A percentile compares a stretch with the other conserved stretches of the same genome.
phyloP scores from a whole-genome alignment of 2,113 vertebrate genomes.

The Zosterops borbonicus region DNA sequence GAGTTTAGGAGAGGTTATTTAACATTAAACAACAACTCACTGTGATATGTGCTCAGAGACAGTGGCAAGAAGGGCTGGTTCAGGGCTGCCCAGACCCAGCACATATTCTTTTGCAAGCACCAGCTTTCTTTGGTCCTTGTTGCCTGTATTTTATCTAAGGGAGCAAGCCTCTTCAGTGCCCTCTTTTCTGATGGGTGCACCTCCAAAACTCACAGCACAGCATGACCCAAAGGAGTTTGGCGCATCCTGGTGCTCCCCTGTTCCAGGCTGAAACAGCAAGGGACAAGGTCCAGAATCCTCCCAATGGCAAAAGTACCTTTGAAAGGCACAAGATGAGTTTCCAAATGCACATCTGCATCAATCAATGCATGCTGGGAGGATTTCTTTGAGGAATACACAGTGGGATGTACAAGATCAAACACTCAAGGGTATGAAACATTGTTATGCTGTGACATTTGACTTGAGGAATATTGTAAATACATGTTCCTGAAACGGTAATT shows the following conservation, averaged over 20 bases:
- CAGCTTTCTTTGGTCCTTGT: neutral
- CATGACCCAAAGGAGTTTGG: neutral
- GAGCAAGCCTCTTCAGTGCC: neutral
- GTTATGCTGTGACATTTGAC: constrained; percentile 9
- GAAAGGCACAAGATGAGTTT: neutral
- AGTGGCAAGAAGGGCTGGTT: neutral
- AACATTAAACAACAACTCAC: neutral
- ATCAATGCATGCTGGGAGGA: neutral
- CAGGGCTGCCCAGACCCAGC: neutral
- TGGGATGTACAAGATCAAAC: neutral
- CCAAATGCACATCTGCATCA: neutral
- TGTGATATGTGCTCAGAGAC: neutral
- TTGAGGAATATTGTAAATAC: constrained; percentile 18
- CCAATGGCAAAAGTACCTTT: neutral
- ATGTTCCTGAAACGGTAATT: neutral
- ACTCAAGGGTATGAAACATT: neutral
- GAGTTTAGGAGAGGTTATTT: neutral
- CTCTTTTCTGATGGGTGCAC: neutral
- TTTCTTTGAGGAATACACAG: neutral
- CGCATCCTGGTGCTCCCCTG: neutral
- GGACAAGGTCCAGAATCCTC: neutral
- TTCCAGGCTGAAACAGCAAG: neutral
- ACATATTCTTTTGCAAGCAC: neutral
- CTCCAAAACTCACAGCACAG: neutral
- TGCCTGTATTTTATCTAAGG: neutral